phyloP scores from a whole-genome alignment of 2,797 vertebrate species.

The Pseudomugil gertrudae region DNA sequence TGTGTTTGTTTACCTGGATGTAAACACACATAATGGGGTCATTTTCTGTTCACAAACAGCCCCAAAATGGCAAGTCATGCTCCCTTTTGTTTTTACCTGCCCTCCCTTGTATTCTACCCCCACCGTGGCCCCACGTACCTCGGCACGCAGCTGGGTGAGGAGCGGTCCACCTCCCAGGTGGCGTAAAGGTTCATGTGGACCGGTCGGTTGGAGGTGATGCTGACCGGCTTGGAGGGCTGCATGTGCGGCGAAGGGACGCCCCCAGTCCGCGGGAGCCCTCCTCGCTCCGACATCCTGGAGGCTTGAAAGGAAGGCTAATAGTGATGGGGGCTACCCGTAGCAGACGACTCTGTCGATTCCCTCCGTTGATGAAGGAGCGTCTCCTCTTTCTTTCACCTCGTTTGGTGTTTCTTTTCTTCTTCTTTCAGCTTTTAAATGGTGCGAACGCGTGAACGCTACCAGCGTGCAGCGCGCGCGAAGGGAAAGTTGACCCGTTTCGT shows the following conservation, averaged over 20 bases:
- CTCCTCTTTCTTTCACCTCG: neutral
- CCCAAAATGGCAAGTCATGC: slow-evolving; percentile 32
- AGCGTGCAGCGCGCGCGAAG: slow-evolving; percentile 2
- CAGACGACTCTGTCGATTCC: neutral
- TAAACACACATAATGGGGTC: slow-evolving; percentile 33
- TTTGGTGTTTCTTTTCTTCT: neutral
- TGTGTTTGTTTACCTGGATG: slow-evolving; percentile 7
- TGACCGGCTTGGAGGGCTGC: slow-evolving; percentile 85
- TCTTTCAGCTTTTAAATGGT: slow-evolving; percentile 15
- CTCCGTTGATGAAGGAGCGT: neutral
- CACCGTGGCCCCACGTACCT: slow-evolving; percentile 80
- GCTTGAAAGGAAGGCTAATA: slow-evolving; percentile 27
- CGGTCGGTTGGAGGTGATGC: slow-evolving; percentile 85
- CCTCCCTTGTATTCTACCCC: neutral
- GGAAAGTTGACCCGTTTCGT: slow-evolving; percentile 28
- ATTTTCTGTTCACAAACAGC: slow-evolving; percentile 16
- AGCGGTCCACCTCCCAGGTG: slow-evolving; percentile 94
- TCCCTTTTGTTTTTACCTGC: no score
- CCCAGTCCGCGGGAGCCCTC: slow-evolving; percentile 85
- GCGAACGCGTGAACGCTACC: slow-evolving; percentile 26
- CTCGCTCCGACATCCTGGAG: slow-evolving; percentile 85
- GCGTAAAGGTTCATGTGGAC: slow-evolving; percentile 96
- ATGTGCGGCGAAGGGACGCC: slow-evolving; percentile 82
- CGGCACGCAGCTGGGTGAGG: slow-evolving; percentile 93
- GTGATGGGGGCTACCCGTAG: slow-evolving; percentile 24